Base-by-base conservation (phyloP, 2,888 invertebrate genomes). In the Spisula subtruncata region DNA sequence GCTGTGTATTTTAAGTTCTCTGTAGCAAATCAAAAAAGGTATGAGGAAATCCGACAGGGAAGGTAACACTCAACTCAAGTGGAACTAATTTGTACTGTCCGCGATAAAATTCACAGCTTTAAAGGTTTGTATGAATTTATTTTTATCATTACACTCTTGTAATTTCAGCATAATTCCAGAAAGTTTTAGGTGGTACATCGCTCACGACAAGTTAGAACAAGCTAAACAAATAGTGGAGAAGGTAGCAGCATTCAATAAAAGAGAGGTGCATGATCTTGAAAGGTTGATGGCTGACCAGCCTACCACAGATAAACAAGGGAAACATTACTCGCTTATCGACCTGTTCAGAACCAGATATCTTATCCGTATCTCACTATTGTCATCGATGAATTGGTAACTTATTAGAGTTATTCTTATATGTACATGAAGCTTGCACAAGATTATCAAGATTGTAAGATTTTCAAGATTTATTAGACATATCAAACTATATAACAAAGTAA, bases 311-410 rank as follows among this genome's bases (percentile, higher is more conserved):
- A 32, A 20, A 8, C 20, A 41, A 54, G 20, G 83, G 29, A 87
- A 32, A 8, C 85, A 87, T 29, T 88, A 90, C 20, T 85, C 87
- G 10, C 41, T 90, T 20, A 66, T 85, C 20, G 82, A 90, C 51
- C 48, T 90, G 14, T 90, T 90, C 41, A 83, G 48, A 51, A 87
- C 90, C 4, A 75, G 32, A 35, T 51, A 85, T 16, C 79, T 85
- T 16, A 51, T 75, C 12, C 51, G 54, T 25, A 41, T 85, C 18
- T 29, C 85, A 6, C 5, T 85, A 32, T 56, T 85, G 51, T 85
- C 54, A 8, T 18, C 79, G 20, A 48, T 85, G 18, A 85, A 85
- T 54, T 85, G 85, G 85, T 85, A 54, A 54, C 18, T 25, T 25
- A 41, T 41, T 41, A 41, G 2, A 41, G 8, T 8, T 41, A 41